These are phyloP conservation scores for Quadriops clusia DNA, from an alignment of 2,888 invertebrate species.

Conservation along the genomic window DNA sequence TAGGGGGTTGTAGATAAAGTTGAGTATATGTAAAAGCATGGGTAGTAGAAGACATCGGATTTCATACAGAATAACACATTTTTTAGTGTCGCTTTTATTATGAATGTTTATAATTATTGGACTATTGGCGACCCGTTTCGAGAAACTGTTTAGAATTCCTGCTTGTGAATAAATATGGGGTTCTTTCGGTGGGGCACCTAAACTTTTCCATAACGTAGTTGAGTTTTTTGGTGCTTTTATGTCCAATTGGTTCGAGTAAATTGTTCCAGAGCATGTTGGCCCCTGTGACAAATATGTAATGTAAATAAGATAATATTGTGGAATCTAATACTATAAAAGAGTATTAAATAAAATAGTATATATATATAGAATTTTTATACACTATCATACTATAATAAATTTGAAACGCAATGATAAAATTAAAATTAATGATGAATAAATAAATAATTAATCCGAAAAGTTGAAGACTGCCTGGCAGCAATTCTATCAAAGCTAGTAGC, in stretches of 20 bases:
- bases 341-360: too few relatives aligned
- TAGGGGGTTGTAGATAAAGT: too few relatives aligned
- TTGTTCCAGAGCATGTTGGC: constrained; percentile 66
- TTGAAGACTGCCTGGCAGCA: too few relatives aligned
- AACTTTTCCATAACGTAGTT: constrained; percentile 48
- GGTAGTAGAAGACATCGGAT: not conserved
- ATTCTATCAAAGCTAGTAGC: too few relatives aligned
- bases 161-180: constrained; percentile 56
- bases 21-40: not conserved
- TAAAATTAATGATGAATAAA: too few relatives aligned
- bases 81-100: not conserved
- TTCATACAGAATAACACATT: constrained; percentile 1
- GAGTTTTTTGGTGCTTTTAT: constrained; percentile 45
- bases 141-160: constrained; percentile 41
- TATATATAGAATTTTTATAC: too few relatives aligned
- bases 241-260: constrained; percentile 55
- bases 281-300: constrained; percentile 41
- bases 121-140: constrained; percentile 36
- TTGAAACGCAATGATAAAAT: too few relatives aligned
- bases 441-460: too few relatives aligned
- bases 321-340: too few relatives aligned
- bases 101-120: constrained; percentile 5
- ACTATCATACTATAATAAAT: too few relatives aligned
- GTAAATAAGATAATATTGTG: too few relatives aligned
- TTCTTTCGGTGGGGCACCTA: constrained; percentile 44